Conservation (phyloP, 2,888 invertebrate genomes). For the Dynastes tityus region DNA sequence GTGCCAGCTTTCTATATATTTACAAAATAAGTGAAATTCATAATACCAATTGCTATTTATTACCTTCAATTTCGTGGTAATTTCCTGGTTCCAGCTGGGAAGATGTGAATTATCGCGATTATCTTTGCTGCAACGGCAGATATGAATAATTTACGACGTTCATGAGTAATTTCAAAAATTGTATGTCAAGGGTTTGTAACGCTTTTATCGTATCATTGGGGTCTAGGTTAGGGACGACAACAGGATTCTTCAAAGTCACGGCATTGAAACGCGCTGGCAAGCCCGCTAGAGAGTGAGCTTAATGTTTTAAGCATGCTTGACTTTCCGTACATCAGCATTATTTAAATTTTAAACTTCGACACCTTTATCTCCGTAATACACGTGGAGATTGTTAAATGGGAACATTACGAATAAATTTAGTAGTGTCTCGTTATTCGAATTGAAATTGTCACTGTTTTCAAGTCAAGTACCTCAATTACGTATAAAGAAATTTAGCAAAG, state of each 20-base stretch:
- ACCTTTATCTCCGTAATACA: background rate
- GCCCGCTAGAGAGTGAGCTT: conserved; percentile 32
- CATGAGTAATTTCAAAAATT: conserved; percentile 46
- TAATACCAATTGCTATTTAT: no score
- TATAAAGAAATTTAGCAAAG: no score
- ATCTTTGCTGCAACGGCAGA: background rate
- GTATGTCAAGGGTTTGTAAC: conserved; percentile 54
- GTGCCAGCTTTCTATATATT: no score
- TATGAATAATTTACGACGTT: conserved; percentile 32
- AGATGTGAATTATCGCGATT: background rate
- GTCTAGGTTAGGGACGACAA: conserved; percentile 54
- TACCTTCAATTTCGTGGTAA: background rate
- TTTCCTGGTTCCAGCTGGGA: background rate
- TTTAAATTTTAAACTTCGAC: conserved; percentile 51
- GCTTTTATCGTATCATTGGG: conserved; percentile 53
- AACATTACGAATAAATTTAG: conserved; percentile 2
- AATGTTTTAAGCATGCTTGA: conserved; percentile 53
- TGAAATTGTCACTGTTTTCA: no score
- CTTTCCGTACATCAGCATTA: conserved; percentile 54
- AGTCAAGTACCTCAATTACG: no score
- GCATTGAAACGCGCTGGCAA: conserved; percentile 48
- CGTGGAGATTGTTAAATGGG: background rate
- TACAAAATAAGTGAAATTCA: no score
- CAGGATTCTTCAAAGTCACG: conserved; percentile 49
- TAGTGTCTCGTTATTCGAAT: background rate